A percentile compares a stretch with the other conserved stretches of the same genome.
These are phyloP conservation scores for Mormyrops boulengeri DNA, from an alignment of 2,797 vertebrate genomes.

Conservation along the genomic window DNA sequence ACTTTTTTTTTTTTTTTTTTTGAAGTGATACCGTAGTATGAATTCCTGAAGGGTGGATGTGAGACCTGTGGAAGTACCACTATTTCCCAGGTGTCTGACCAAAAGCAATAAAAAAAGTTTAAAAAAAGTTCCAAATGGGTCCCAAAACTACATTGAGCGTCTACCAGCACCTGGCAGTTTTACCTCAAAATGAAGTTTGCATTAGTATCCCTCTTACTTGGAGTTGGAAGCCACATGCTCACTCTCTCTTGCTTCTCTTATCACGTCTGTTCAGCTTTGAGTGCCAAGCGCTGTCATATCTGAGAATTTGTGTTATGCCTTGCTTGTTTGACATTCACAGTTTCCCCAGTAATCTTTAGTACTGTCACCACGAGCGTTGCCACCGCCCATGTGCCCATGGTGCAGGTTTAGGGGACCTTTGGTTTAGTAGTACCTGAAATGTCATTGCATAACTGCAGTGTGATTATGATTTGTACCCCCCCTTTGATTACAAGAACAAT, in stretches of 20 bases:
- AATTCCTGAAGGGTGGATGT: not conserved
- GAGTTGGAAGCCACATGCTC: not conserved
- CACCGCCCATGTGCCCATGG: not conserved
- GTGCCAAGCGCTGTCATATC: not conserved
- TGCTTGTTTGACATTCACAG: not conserved
- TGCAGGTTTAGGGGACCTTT: not conserved
- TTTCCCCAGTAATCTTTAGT: not conserved
- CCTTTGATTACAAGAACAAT: not conserved
- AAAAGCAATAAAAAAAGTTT: not conserved
- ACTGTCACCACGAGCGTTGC: not conserved
- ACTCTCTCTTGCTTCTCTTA: not conserved
- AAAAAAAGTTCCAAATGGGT: not conserved
- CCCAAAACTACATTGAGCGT: not conserved
- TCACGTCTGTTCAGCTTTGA: not conserved
- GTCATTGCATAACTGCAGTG: not conserved
- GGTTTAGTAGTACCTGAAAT: not conserved
- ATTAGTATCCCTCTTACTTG: not conserved
- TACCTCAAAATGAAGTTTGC: not conserved
- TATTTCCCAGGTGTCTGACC: not conserved
- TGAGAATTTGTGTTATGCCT: not conserved
- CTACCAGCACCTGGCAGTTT: not conserved
- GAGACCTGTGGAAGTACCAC: not conserved
- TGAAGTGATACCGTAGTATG: not conserved
- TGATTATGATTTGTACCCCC: conserved; percentile 2
- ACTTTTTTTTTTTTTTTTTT: not conserved